These are phyloP conservation scores for Paraescarpia echinospica DNA, from an alignment of 1,140 invertebrate genomes.

Conservation along the genomic window DNA sequence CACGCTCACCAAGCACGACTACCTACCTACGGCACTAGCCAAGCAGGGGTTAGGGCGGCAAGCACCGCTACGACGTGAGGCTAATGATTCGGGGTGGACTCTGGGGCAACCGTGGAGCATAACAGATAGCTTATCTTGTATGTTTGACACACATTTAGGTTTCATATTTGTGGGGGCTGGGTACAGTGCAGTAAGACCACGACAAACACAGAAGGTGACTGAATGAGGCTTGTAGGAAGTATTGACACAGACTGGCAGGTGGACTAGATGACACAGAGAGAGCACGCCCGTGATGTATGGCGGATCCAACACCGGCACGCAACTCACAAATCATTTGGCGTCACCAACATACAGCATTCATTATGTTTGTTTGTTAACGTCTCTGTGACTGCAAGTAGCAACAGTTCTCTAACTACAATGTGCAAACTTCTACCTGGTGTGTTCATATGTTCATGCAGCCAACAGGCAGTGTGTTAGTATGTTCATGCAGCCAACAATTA, in stretches of 20 bases:
- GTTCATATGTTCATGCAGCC: background rate
- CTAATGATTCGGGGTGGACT: background rate
- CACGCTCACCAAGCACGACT: background rate
- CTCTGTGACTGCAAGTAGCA: background rate
- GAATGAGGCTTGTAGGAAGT: background rate
- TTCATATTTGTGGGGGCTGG: background rate
- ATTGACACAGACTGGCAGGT: background rate
- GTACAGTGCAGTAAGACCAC: background rate
- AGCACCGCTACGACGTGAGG: background rate
- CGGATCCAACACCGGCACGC: background rate
- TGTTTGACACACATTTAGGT: background rate
- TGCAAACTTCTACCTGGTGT: background rate
- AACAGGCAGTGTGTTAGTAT: background rate
- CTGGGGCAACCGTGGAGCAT: background rate
- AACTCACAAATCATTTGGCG: background rate
- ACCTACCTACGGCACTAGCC: background rate
- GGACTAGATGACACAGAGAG: background rate
- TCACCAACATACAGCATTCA: background rate
- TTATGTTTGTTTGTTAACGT: background rate
- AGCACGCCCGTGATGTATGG: background rate
- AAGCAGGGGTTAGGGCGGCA: background rate
- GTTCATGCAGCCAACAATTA: background rate
- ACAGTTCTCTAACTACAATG: background rate
- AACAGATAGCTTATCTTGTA: background rate
- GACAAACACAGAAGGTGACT: background rate